Percentiles rank a stretch among this genome's conserved stretches.
Evolutionary conservation across 2,797 vertebrate genomes (phyloP).

Genomic region (Cyprinella venusta): DNA sequence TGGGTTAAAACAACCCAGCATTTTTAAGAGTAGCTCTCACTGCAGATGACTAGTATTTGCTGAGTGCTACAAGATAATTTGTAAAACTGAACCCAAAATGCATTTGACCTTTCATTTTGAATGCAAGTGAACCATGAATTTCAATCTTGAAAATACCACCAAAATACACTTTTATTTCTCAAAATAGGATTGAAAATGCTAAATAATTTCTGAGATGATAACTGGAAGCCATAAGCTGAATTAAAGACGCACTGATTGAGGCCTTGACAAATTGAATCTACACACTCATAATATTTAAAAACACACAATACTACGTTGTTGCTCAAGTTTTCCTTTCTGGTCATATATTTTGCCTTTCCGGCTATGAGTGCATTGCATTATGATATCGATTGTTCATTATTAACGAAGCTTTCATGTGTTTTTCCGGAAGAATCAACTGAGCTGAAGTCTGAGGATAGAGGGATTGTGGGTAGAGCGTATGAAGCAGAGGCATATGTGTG

Average conservation of each 20-base stretch:
- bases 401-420: neutral
- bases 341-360: neutral
- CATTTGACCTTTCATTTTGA: neutral
- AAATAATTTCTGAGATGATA: neutral
- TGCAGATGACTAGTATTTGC: neutral
- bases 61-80: neutral
- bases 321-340: neutral
- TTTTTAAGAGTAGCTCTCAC: neutral
- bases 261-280: neutral
- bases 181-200: too few species aligned
- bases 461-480: conserved; percentile 31
- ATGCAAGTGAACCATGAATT: neutral
- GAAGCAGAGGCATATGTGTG: conserved; percentile 27
- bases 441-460: conserved; percentile 20
- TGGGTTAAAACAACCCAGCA: too few species aligned
- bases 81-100: neutral
- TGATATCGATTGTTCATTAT: neutral
- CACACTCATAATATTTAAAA: neutral
- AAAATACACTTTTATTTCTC: neutral
- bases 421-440: neutral
- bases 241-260: neutral
- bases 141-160: neutral
- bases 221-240: neutral
- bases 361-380: neutral
- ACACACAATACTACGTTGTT: neutral